Percentiles rank a stretch among this genome's conserved stretches.
phyloP scores from a whole-genome alignment of 2,888 invertebrate genomes.

The Copidosoma aretas region DNA sequence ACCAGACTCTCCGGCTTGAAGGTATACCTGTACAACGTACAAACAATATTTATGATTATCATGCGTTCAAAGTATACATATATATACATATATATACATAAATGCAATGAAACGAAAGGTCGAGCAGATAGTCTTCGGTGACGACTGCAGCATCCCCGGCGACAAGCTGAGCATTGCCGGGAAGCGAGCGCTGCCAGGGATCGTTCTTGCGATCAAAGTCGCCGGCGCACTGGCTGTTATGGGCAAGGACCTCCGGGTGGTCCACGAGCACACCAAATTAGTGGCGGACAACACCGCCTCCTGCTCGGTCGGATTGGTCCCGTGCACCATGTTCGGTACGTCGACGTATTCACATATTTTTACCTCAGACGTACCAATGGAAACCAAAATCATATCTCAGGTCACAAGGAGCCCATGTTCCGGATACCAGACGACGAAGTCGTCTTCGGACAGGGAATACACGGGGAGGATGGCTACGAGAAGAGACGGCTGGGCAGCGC shows the following conservation, averaged over 20 bases:
- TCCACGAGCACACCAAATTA: constrained; percentile 58
- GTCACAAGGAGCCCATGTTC: constrained; percentile 65
- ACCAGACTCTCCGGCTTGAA: constrained; percentile 70
- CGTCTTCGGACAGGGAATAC: constrained; percentile 71
- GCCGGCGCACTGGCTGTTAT: constrained; percentile 61
- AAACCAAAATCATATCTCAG: constrained; percentile 27
- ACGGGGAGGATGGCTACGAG: constrained; percentile 66
- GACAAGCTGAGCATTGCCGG: constrained; percentile 61
- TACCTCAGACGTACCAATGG: background rate
- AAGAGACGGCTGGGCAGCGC: constrained; percentile 62
- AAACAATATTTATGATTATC: no score
- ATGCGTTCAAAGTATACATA: no score
- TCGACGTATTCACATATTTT: background rate
- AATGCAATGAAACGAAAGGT: constrained; percentile 44
- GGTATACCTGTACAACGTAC: constrained; percentile 52
- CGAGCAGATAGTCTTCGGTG: constrained; percentile 54
- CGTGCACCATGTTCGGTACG: constrained; percentile 73
- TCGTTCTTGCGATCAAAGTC: constrained; percentile 56
- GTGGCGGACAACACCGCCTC: constrained; percentile 70
- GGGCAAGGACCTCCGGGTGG: constrained; percentile 64
- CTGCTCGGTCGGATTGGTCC: constrained; percentile 72
- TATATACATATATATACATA: no score
- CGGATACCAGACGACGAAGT: constrained; percentile 70
- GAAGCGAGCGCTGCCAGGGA: constrained; percentile 61
- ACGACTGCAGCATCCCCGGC: constrained; percentile 59